phyloP scores from a whole-genome alignment of 2,113 vertebrate species.

The Bubalus kerabau region DNA sequence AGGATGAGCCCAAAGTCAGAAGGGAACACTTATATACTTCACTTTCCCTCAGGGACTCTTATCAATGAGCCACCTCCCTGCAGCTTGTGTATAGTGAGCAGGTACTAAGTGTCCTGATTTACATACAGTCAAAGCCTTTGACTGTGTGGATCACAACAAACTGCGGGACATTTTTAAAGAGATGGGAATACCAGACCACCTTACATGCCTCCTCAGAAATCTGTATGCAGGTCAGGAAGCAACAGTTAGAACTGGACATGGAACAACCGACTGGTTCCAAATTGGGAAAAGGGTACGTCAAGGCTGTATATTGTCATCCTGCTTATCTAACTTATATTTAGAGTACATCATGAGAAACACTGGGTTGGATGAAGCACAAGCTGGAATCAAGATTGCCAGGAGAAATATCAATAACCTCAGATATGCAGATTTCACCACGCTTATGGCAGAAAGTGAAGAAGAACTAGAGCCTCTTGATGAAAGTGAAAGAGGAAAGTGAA shows the following conservation, averaged over 20 bases:
- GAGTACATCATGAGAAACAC: background rate
- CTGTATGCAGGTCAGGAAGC: background rate
- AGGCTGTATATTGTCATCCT: background rate
- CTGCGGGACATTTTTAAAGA: background rate
- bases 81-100: no score
- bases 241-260: background rate
- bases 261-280: background rate
- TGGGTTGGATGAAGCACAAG: background rate
- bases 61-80: accelerated
- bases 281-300: accelerated
- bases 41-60: no score
- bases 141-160: background rate
- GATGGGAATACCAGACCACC: background rate
- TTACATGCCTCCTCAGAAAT: background rate
- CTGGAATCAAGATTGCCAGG: no score
- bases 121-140: background rate
- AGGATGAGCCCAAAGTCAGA: background rate
- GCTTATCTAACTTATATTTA: background rate
- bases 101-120: background rate
- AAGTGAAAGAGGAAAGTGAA: no score
- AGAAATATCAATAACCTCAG: no score
- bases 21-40: background rate
- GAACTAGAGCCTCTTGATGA: no score
- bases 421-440: no score
- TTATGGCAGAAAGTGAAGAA: accelerated